Evolutionary conservation across 2,888 invertebrate species (phyloP), one percentile per base, ranked within the genome.

Genomic region (Agrochola litura): DNA sequence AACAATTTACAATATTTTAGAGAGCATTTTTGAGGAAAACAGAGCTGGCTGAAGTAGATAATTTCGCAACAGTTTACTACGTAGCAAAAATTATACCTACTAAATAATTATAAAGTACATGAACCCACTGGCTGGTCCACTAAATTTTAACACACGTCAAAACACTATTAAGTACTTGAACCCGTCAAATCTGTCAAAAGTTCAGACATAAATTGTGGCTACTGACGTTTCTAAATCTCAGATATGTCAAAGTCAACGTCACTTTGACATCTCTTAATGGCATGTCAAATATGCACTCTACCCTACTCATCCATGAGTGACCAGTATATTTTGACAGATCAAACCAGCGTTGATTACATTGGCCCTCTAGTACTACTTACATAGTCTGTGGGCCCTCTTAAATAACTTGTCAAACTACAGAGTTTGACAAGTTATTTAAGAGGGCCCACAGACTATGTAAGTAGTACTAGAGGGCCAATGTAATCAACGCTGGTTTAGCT

Each of bases 111-210:
- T 16, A 22, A 37, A 6, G 14, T 64, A 41, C 12, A 43, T n/a
- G 6, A 25, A 6, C 22, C 8, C 1, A 46, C 12, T n/a, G 5
- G 5, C 8, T 10, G 3, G 2, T 3, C 2, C 0, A 72, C 2
- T 16, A 25, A 16, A 49, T n/a, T 52, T 12, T 8, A 43, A 52
- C 12, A 52, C n/a, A 78, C 22, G 14, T 58, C 30, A 46, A 73
- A 52, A 63, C 30, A 73, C 68, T 52, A 22, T 49, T 41, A 60
- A 0, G n/a, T n/a, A 56, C n/a, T 65, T 60, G 25, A 19, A 54
- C 66, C 65, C 25, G 43, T 61, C 43, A 66, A 41, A 81, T 37
- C 66, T 73, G 66, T 82, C 77, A 81, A 52, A 74, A 61, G 0
- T 60, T 73, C 19, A 16, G 10, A 73, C n/a, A n/a, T 22, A 54